A percentile compares a stretch with the other conserved stretches of the same genome.
phyloP scores from a whole-genome alignment of 2,113 vertebrate species.

The Podocnemis expansa region DNA sequence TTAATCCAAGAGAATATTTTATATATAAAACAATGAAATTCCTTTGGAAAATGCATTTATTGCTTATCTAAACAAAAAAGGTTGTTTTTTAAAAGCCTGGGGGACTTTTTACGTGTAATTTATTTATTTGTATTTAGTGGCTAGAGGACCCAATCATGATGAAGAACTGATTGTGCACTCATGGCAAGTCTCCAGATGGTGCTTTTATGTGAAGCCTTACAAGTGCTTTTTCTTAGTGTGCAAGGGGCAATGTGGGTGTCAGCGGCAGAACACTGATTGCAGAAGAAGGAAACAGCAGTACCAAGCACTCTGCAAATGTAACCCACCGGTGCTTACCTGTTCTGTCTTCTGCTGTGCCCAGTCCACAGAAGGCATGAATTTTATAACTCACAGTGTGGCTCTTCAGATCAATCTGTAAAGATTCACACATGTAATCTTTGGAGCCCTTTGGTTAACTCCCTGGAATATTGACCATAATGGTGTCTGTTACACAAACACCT shows the following conservation, averaged over 20 bases:
- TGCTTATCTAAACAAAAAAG: not conserved
- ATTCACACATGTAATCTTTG: not conserved
- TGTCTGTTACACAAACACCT: not conserved
- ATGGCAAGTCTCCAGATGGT: not conserved
- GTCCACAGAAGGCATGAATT: not conserved
- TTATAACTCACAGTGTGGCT: not conserved
- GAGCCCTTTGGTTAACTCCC: not conserved
- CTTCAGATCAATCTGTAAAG: not conserved
- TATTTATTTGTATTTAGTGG: not conserved
- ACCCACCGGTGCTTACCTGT: not conserved
- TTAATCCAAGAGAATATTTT: not conserved
- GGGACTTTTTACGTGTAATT: not conserved
- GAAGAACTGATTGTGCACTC: not conserved
- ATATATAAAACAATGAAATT: rapidly evolving
- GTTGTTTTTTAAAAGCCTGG: not conserved
- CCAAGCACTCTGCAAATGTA: not conserved
- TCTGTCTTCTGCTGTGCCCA: not conserved
- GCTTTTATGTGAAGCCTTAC: not conserved
- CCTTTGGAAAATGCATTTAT: not conserved
- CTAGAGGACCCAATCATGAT: not conserved
- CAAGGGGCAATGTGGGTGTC: not conserved
- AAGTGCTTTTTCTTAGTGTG: not conserved
- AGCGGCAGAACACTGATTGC: not conserved
- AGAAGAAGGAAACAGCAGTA: not conserved
- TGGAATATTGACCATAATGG: too few relatives aligned